Percentiles rank a stretch among this genome's conserved stretches.
These are phyloP conservation scores for Allobates femoralis DNA, from an alignment of 2,797 vertebrate species.

Conservation along the genomic window DNA sequence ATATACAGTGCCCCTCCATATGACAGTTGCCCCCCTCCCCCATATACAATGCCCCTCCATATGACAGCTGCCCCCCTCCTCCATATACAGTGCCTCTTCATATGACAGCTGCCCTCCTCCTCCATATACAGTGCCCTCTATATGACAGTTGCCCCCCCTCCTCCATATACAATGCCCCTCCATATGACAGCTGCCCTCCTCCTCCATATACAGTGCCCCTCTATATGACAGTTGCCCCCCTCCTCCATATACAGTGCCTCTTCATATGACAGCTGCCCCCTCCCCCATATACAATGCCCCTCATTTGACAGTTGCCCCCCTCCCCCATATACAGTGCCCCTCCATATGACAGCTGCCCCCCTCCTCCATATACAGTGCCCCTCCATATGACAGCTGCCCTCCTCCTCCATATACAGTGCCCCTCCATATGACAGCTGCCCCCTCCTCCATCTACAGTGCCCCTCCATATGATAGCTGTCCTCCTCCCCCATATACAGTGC, in stretches of 20 bases:
- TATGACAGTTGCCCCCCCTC: too few relatives aligned
- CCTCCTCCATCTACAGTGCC: not conserved
- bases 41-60: not conserved
- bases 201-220: constrained; percentile 24
- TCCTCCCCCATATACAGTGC: not conserved
- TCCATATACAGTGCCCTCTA: constrained; percentile 20
- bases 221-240: too few relatives aligned
- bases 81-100: constrained; percentile 25
- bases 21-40: too few relatives aligned
- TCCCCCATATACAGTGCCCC: constrained; percentile 23
- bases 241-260: constrained; percentile 23
- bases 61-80: too few relatives aligned
- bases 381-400: too few relatives aligned
- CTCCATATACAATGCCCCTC: not conserved
- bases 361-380: constrained; percentile 28
- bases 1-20: constrained; percentile 87
- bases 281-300: constrained; percentile 24
- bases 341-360: too few relatives aligned
- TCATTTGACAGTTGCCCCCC: too few relatives aligned
- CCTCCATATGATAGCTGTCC: too few relatives aligned
- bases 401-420: constrained; percentile 31
- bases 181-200: too few relatives aligned
- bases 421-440: too few relatives aligned
- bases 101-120: too few relatives aligned
- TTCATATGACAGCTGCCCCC: too few relatives aligned